Evolutionary conservation across 2,797 vertebrate species (phyloP).

Genomic region (Adrianichthys oophorus): DNA sequence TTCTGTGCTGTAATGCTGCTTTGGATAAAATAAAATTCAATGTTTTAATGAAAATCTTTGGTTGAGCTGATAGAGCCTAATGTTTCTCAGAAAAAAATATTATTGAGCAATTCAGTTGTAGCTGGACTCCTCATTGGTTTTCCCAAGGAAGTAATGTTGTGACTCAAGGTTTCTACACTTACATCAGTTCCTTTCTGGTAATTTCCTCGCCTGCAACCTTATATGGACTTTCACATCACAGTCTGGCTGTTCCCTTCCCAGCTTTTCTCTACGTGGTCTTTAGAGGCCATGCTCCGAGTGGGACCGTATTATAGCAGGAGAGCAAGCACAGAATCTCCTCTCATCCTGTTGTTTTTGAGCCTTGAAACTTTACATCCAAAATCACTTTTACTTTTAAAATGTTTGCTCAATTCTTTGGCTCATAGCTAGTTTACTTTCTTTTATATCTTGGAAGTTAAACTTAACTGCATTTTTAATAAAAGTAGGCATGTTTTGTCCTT

Average conservation of each 20-base stretch:
- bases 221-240: slow-evolving; percentile 84
- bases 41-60: background rate
- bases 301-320: slow-evolving; percentile 32
- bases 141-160: slow-evolving; percentile 83
- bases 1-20: background rate
- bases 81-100: slow-evolving; percentile 30
- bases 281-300: slow-evolving; percentile 49
- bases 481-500: background rate
- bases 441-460: slow-evolving; percentile 3
- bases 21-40: background rate
- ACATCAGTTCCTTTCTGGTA: slow-evolving; percentile 89
- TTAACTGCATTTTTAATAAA: background rate
- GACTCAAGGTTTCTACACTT: slow-evolving; percentile 91
- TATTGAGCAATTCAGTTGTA: slow-evolving; percentile 40
- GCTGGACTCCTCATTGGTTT: slow-evolving; percentile 58
- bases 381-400: slow-evolving; percentile 3
- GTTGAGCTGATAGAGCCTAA: slow-evolving; percentile 9
- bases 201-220: slow-evolving; percentile 89
- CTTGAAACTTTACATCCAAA: slow-evolving; percentile 4
- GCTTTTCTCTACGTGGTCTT: slow-evolving; percentile 49
- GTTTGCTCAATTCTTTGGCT: background rate
- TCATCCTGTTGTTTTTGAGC: background rate
- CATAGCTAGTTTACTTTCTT: background rate
- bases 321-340: slow-evolving; percentile 10
- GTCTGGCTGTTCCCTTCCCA: slow-evolving; percentile 58